Conservation (phyloP, 2,888 invertebrate species). For the Diploptera punctata region DNA sequence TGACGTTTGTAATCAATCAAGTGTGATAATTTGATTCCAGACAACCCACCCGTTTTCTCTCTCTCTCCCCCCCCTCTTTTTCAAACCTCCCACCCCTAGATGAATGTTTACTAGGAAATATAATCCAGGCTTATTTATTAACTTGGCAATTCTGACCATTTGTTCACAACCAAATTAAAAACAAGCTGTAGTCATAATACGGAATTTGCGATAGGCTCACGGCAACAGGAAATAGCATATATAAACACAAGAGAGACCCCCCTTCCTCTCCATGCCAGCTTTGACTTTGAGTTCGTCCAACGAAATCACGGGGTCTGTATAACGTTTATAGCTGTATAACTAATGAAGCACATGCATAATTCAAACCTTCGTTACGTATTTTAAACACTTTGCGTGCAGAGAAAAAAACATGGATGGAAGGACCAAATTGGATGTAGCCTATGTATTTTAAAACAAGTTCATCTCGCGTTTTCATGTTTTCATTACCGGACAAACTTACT, state of each 20-base stretch:
- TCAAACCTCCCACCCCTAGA: slow-evolving; percentile 42
- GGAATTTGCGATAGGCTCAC: slow-evolving; percentile 36
- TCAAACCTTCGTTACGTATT: slow-evolving; percentile 41
- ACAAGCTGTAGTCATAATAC: slow-evolving; percentile 38
- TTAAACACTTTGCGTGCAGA: slow-evolving; percentile 40
- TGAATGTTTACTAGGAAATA: slow-evolving; percentile 43
- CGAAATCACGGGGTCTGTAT: slow-evolving; percentile 29
- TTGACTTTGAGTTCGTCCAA: slow-evolving; percentile 34
- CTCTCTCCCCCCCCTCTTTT: too few species aligned
- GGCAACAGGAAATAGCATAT: slow-evolving; percentile 20
- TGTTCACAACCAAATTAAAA: slow-evolving; percentile 43
- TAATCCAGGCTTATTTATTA: slow-evolving; percentile 43
- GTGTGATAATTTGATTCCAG: slow-evolving; percentile 43
- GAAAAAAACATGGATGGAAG: slow-evolving; percentile 25
- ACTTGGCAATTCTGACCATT: slow-evolving; percentile 43
- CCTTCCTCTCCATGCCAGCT: too few species aligned
- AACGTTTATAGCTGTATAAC: slow-evolving; percentile 36
- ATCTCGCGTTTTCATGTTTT: slow-evolving; percentile 44
- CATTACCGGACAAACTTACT: slow-evolving; percentile 31
- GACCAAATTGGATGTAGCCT: slow-evolving; percentile 37
- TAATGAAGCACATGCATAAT: slow-evolving; percentile 41
- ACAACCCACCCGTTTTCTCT: slow-evolving; percentile 34
- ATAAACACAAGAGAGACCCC: slow-evolving; percentile 20
- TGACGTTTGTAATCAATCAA: slow-evolving; percentile 45
- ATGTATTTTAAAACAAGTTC: slow-evolving; percentile 43